phyloP scores from a whole-genome alignment of 2,888 invertebrate genomes.

The Cyaniris semiargus region DNA sequence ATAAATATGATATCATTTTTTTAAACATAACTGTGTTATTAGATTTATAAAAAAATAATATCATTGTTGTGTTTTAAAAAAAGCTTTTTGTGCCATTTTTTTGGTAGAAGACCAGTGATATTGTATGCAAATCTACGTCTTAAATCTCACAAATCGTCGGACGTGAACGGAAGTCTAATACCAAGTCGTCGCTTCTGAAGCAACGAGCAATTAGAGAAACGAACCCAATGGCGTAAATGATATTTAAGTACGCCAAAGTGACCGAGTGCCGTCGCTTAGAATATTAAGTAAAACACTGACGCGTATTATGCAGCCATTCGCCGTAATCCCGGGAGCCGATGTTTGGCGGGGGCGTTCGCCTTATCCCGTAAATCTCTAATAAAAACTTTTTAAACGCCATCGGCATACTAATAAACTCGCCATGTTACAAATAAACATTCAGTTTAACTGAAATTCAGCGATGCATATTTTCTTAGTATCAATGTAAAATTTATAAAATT shows the following conservation, averaged over 20 bases:
- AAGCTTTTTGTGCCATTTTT: no score
- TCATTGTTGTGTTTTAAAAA: no score
- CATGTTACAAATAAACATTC: constrained; percentile 14
- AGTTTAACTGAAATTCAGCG: background rate
- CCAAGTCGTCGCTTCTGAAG: background rate
- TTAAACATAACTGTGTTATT: no score
- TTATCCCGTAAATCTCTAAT: constrained; percentile 16
- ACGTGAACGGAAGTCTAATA: background rate
- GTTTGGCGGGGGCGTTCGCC: constrained; percentile 8
- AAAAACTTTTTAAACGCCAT: constrained; percentile 19
- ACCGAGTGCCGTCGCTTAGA: background rate
- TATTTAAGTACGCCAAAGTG: constrained; percentile 15
- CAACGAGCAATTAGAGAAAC: background rate
- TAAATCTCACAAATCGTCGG: background rate
- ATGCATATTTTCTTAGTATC: background rate
- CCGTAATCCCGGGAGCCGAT: constrained; percentile 7
- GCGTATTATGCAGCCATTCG: constrained; percentile 18
- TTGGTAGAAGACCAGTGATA: background rate
- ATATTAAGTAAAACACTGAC: constrained; percentile 17
- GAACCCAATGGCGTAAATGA: constrained; percentile 5
- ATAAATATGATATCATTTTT: no score
- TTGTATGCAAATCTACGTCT: background rate
- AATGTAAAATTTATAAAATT: background rate
- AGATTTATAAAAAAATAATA: no score
- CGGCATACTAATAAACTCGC: constrained; percentile 16